Conservation (phyloP, 1,140 invertebrate genomes). For the Chionoecetes opilio region DNA sequence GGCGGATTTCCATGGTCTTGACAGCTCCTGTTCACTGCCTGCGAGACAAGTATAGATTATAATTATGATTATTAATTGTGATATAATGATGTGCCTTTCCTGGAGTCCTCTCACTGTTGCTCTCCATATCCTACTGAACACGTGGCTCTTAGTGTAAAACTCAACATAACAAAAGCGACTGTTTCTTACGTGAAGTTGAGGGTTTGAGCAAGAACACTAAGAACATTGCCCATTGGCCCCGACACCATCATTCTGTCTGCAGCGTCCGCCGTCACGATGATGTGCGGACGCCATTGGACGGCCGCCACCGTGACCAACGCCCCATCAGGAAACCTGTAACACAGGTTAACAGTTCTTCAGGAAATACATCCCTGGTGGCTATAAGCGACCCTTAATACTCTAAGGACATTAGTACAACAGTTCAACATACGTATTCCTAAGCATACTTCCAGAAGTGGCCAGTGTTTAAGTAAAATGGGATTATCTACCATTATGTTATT, state of each 20-base stretch:
- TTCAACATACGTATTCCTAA: no score
- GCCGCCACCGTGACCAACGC: neutral
- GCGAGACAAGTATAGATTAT: no score
- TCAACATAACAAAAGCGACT: neutral
- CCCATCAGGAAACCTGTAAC: conserved; percentile 1
- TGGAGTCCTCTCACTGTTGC: neutral
- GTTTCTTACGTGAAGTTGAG: conserved; percentile 42
- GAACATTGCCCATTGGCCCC: neutral
- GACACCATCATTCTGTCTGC: neutral
- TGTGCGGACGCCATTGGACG: neutral
- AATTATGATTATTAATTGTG: no score
- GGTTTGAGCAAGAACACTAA: neutral
- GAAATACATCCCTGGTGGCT: no score
- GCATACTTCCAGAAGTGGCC: no score
- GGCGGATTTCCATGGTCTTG: no score
- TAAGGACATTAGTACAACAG: no score
- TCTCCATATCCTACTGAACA: neutral
- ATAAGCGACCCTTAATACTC: no score
- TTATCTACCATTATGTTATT: no score
- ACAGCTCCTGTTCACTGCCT: no score
- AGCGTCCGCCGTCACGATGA: neutral
- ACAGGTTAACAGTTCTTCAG: neutral
- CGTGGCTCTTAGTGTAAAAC: neutral
- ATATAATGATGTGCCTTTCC: neutral
- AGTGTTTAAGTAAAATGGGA: no score